phyloP scores from a whole-genome alignment of 2,888 invertebrate genomes.

The Nephrotoma appendiculata region DNA sequence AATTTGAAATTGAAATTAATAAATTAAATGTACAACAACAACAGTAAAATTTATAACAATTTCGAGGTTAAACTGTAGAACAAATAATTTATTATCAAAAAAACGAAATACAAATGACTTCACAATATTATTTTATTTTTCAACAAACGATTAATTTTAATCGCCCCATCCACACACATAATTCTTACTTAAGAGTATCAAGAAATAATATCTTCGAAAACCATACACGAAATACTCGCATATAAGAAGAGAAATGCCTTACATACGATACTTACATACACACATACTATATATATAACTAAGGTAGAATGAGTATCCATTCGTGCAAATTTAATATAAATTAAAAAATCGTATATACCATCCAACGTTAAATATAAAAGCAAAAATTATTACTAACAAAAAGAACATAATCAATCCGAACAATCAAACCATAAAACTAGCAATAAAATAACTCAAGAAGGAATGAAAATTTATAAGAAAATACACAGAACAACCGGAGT shows the following conservation, averaged over 20 bases:
- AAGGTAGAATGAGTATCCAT: background rate
- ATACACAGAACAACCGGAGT: background rate
- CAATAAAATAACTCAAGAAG: constrained; percentile 3
- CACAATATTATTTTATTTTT: background rate
- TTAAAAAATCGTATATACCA: background rate
- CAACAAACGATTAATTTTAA: background rate
- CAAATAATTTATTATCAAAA: background rate
- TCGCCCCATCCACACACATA: background rate
- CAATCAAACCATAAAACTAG: constrained; percentile 4
- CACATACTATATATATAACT: background rate
- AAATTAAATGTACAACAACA: background rate
- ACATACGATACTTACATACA: background rate
- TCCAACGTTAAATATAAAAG: background rate
- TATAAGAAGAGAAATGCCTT: background rate
- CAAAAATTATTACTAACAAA: background rate
- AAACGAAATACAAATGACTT: background rate
- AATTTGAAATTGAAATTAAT: background rate
- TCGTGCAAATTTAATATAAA: background rate
- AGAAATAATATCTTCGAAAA: background rate
- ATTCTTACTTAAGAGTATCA: background rate
- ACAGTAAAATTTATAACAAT: background rate
- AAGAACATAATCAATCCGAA: background rate
- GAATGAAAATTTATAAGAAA: background rate
- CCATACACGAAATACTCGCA: background rate
- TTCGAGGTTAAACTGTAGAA: background rate